Evolutionary conservation across 2,888 invertebrate species (phyloP), one percentile per base, ranked within the genome.

Genomic region (Rotaria macrura): DNA sequence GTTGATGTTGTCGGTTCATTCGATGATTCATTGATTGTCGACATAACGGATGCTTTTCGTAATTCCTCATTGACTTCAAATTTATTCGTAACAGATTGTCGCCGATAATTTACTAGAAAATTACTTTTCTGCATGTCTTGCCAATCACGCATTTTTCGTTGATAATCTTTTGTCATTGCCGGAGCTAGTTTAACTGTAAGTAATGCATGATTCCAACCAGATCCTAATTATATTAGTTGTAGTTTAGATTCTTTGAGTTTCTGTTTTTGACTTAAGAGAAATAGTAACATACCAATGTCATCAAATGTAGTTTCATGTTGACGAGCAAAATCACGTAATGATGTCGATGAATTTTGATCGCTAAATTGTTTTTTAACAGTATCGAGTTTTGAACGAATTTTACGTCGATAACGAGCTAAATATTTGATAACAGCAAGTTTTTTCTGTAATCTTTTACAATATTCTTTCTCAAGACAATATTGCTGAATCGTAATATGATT

Each of bases 291-390:
- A 47, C 47, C 47, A 47, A 47, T 47, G 10, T 47, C 47, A 47
- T 47, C 5, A 47, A 47, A 47, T 47, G 47, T 47, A 47, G 47
- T 12, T 47, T 0, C 5, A 12, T 47, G 47, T 47, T 1, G 47
- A 47, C 47, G 47, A 47, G 47, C 14, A 5, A 52, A 52, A 17
- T 12, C 4, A 52, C 49, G 49, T 52, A 17, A 52, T 52, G 49
- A 52, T 52, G 29, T 34, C 6, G 20, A 29, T 29, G 12, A 34
- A 17, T 14, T 14, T 65, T 29, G 65, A 65, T 65, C 65, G 12
- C 65, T 43, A 43, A 79, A 79, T 79, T 79, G 74, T 43, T 79
- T 79, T 79, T 79, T 79, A 79, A 79, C 74, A 25, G 38, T 79
- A 40, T 23, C 7, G 1, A 79, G 25, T 79, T 79, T 79, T 79